Evolutionary conservation across 2,797 vertebrate genomes (phyloP), one percentile per base, ranked within the genome.

Genomic region (Bryconaethiops microstoma): DNA sequence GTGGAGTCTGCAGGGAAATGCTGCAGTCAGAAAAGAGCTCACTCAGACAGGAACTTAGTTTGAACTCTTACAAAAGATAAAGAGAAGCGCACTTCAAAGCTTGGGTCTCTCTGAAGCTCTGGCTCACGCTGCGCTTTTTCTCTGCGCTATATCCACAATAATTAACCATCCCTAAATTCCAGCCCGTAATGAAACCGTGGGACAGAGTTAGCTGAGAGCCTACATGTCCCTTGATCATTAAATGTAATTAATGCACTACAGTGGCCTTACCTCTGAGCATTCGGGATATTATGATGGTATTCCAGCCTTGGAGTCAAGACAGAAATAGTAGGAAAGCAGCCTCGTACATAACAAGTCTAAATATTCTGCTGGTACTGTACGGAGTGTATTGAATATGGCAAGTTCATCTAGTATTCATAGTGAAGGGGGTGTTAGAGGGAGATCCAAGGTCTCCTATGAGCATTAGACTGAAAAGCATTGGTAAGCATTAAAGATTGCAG

Each of bases 81-180:
- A 88, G 62, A 82, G 85, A 50, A 10, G 76, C 81, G 67, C 70
- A 89, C 84, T 88, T 92, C 83, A 87, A 88, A 91, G 87, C 85
- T 76, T 39, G 82, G 84, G 78, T 80, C 78, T 76, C 76, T 82
- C 80, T 85, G 86, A 87, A 89, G 86, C 82, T 86, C 81, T 77
- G 77, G 83, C 82, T 88, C 77, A 16, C 79, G 82, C 79, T 85
- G 57, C 54, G 21, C 55, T 62, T 62, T 83, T 83, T 71, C 80
- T 86, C 72, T 13, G 0, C 86, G 86, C 83, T 84, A 79, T 89
- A 86, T 88, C 82, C 77, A 82, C 89, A 87, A 79, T 87, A 90
- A 91, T 91, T 90, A 90, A 82, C 87, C 80, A 82, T 88, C 88
- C 86, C 69, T 85, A 75, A 80, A 87, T 86, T 88, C 85, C 85